Percentiles rank a stretch among this genome's conserved stretches.
Evolutionary conservation across 2,797 vertebrate genomes (phyloP).

Genomic region (Perodicticus potto): DNA sequence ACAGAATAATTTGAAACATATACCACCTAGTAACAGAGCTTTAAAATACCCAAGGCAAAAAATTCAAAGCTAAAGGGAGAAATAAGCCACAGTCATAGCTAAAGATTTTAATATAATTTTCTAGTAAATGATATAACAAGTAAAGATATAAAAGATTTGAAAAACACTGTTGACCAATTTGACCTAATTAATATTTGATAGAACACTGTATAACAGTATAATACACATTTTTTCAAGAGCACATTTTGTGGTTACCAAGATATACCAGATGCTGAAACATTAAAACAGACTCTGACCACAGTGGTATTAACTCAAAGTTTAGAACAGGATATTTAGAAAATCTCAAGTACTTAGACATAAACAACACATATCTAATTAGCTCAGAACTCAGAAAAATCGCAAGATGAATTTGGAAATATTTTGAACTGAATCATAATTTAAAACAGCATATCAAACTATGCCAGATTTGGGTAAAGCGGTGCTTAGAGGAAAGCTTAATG

Average conservation of each 20-base stretch:
- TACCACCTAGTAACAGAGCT: background rate
- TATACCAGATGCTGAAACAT: background rate
- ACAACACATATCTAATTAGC: conserved; percentile 19
- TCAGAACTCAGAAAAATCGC: background rate
- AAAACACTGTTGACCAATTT: conserved; percentile 53
- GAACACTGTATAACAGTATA: background rate
- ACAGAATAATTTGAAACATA: background rate
- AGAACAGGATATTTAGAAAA: conserved; percentile 31
- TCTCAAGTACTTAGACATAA: conserved; percentile 4
- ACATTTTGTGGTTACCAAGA: background rate
- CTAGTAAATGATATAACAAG: conserved; percentile 31
- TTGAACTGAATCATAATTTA: background rate
- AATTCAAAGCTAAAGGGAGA: background rate
- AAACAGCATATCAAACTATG: background rate
- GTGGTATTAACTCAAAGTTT: conserved; percentile 28
- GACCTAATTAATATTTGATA: conserved; percentile 60
- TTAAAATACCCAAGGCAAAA: conserved; percentile 18
- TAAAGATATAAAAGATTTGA: conserved; percentile 25
- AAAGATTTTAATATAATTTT: background rate
- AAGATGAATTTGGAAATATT: background rate
- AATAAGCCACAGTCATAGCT: background rate
- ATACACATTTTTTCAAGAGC: background rate
- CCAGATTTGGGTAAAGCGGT: background rate
- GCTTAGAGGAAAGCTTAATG: background rate
- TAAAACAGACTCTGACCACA: conserved; percentile 20